Conservation (phyloP, 30 jellyfish, hydroid and myxozoan genomes). For the Catostylus mosaicus region DNA sequence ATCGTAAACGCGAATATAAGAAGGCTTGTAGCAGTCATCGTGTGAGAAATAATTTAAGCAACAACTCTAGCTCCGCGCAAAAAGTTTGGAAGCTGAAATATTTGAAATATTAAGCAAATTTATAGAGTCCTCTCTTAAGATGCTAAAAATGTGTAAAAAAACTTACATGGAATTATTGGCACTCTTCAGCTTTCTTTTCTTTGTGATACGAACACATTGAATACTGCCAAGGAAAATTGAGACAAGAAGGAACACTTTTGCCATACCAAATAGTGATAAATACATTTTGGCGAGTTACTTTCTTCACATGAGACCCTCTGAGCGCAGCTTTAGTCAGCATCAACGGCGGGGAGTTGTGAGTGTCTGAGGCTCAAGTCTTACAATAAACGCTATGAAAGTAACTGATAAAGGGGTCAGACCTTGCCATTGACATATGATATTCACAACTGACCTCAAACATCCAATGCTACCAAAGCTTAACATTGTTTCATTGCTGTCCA, state of each 20-base stretch:
- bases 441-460: slow-evolving; percentile 15
- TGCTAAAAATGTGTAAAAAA: too few species aligned
- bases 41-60: too few species aligned
- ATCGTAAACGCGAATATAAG: too few species aligned
- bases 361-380: background rate
- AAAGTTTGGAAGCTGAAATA: too few species aligned
- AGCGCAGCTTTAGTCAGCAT: background rate
- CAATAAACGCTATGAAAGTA: background rate
- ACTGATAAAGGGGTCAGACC: slow-evolving; percentile 34
- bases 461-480: slow-evolving; percentile 35
- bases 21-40: too few species aligned
- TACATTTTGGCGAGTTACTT: background rate
- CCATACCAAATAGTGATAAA: background rate
- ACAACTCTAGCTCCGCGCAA: too few species aligned
- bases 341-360: background rate
- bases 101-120: too few species aligned
- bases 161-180: slow-evolving; percentile 5
- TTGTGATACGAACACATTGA: background rate
- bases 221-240: background rate
- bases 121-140: too few species aligned
- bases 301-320: background rate
- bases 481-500: slow-evolving; percentile 16
- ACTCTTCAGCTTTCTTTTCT: background rate
- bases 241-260: background rate
- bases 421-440: slow-evolving; percentile 40